phyloP scores from a whole-genome alignment of 2,888 invertebrate genomes.

The Plutella xylostella region DNA sequence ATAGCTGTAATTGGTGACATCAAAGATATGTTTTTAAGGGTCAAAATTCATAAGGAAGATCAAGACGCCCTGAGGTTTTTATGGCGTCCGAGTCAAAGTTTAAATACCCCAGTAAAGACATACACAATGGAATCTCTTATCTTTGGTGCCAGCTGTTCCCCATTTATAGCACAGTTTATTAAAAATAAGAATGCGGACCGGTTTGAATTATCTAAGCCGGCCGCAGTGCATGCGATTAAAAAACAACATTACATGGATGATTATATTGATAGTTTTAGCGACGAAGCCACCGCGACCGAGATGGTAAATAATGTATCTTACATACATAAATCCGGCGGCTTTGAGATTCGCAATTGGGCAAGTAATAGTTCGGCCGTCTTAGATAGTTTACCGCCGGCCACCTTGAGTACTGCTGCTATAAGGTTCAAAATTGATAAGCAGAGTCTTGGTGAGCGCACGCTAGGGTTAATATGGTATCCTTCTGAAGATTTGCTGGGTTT shows the following conservation, averaged over 20 bases:
- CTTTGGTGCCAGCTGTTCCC: constrained; percentile 19
- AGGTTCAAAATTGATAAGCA: background rate
- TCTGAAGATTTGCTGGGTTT: background rate
- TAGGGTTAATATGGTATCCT: background rate
- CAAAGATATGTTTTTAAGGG: constrained; percentile 27
- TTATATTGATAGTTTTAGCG: constrained; percentile 18
- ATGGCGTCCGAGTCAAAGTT: constrained; percentile 20
- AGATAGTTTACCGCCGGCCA: background rate
- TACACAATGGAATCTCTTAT: constrained; percentile 18
- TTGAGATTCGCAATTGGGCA: constrained; percentile 22
- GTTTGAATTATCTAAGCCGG: constrained; percentile 11
- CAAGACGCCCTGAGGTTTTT: constrained; percentile 26
- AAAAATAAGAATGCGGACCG: constrained; percentile 20
- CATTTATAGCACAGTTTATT: constrained; percentile 18
- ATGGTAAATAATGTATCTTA: constrained; percentile 11
- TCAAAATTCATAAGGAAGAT: constrained; percentile 22
- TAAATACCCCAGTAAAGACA: constrained; percentile 6
- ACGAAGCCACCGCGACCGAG: constrained; percentile 14
- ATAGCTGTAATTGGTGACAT: constrained; percentile 28
- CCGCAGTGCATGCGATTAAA: constrained; percentile 15
- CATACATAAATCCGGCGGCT: constrained; percentile 21
- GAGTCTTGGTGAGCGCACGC: background rate
- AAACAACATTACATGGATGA: constrained; percentile 20
- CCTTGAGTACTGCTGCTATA: background rate
- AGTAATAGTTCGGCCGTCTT: constrained; percentile 14